Percentiles rank a stretch among this genome's conserved stretches.
Conservation (phyloP, 92 coral and sea anemone genomes). For the Epizoanthus fatuus region DNA sequence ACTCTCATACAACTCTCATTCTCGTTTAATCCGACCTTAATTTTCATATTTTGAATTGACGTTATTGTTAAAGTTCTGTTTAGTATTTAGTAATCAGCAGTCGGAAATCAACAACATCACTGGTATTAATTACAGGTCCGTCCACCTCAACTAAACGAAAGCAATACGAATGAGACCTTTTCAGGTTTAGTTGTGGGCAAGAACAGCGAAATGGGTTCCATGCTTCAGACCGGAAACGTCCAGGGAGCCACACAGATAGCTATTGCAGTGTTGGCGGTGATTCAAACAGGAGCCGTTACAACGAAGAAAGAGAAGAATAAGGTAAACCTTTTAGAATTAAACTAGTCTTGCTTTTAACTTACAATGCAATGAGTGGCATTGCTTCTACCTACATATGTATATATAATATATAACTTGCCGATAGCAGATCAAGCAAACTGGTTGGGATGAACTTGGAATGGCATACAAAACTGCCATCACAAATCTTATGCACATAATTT, state of each 20-base stretch:
- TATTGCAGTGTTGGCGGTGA: slow-evolving; percentile 13
- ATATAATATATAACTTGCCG: too few species aligned
- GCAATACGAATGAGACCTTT: slow-evolving; percentile 1
- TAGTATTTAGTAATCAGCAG: neutral
- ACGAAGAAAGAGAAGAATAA: slow-evolving; percentile 6
- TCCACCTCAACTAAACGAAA: slow-evolving; percentile 5
- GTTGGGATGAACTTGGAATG: too few species aligned
- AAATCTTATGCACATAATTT: too few species aligned
- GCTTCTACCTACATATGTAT: too few species aligned
- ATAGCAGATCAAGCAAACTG: too few species aligned
- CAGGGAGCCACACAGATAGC: slow-evolving; percentile 33
- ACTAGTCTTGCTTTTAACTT: too few species aligned
- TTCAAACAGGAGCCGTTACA: slow-evolving; percentile 11
- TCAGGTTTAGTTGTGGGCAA: slow-evolving; percentile 20
- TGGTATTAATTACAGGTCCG: slow-evolving; percentile 1
- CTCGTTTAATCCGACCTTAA: too few species aligned
- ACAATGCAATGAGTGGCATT: too few species aligned
- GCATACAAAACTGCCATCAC: too few species aligned
- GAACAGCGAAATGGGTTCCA: slow-evolving; percentile 32
- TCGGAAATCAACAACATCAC: neutral
- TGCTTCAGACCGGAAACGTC: slow-evolving; percentile 34
- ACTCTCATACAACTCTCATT: too few species aligned
- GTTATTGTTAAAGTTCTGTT: too few species aligned
- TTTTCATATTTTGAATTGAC: too few species aligned
- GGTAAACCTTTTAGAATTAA: neutral